Base-by-base conservation (phyloP, 2,113 vertebrate species). In the Cyrtonyx montezumae region DNA sequence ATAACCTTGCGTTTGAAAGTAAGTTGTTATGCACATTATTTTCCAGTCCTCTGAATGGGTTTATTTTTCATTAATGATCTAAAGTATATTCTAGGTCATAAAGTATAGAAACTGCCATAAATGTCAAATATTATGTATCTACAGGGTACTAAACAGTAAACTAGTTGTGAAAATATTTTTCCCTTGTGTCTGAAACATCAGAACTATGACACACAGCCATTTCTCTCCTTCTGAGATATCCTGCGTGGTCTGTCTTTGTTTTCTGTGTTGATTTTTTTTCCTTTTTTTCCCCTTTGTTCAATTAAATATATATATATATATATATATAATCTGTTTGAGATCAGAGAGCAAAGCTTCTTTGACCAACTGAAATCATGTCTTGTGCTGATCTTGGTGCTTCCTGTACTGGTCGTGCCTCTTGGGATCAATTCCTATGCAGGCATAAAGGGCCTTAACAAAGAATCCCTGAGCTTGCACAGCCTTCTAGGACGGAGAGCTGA, bases 41-140 rank as follows among this genome's bases (percentile, higher is more conserved):
- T 94, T 91, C 84, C 93, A 90, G 87, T 77, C 73, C 55, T 96
- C 80, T 81, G 82, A 96, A 95, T 95, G 77, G 48, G 83, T 96
- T 97, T 97, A 97, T 97, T 97, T 97, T 97, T 97, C 96, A 94
- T 96, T 96, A 87, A 81, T 93, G 92, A 96, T 95, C 90, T 95
- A 94, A 97, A 96, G 76, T 93, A 96, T 95, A 96, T 94, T 95
- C 95, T 93, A 88, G 86, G 67, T 94, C 94, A 92, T 97, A 92
- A 94, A 96, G 37, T 95, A 86, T 84, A 87, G 85, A 96, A 95
- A 89, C 90, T 84, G 75, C 43, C 94, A 95, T 95, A 93, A 94
- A 82, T 95, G 91, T 97, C 88, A 92, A 93, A 92, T 93, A 94
- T 80, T 94, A 94, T 94, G 95, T 95, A 97, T 93, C 96, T 94